phyloP scores from a whole-genome alignment of 2,888 invertebrate genomes.

The Chymomyza fuscimana region DNA sequence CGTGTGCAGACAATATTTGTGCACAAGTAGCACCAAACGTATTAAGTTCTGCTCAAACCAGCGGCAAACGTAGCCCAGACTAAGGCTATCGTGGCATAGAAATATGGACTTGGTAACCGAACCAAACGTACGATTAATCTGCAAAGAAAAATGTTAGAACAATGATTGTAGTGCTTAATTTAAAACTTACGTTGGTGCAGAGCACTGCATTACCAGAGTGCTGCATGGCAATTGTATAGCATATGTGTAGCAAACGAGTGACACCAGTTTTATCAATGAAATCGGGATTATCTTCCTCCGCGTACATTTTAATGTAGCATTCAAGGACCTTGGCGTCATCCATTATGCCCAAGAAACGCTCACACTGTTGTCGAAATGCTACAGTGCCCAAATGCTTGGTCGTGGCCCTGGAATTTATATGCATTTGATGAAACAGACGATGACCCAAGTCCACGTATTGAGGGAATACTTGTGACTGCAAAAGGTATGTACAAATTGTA shows the following conservation, averaged over 20 bases:
- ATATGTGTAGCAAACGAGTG: constrained; percentile 84
- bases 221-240: constrained; percentile 90
- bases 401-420: constrained; percentile 82
- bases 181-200: constrained; percentile 81
- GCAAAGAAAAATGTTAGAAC: constrained; percentile 32
- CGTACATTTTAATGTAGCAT: constrained; percentile 85
- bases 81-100: constrained; percentile 87
- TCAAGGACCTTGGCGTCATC: constrained; percentile 84
- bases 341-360: constrained; percentile 82
- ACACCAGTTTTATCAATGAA: constrained; percentile 84
- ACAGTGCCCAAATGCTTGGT: constrained; percentile 83
- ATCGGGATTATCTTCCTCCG: constrained; percentile 81
- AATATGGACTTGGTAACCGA: constrained; percentile 90
- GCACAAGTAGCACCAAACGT: constrained; percentile 87
- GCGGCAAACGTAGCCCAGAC: constrained; percentile 88
- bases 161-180: background rate
- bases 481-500: constrained; percentile 27
- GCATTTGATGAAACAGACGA: constrained; percentile 85
- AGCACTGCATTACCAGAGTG: constrained; percentile 84
- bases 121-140: constrained; percentile 86
- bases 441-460: constrained; percentile 86
- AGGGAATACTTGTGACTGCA: constrained; percentile 88
- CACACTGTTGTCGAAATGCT: constrained; percentile 87
- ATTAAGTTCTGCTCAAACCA: constrained; percentile 91
- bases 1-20: constrained; percentile 82